Percentiles rank a stretch among this genome's conserved stretches.
Conservation (phyloP, 2,888 invertebrate species). For the Acrobeloides nanus region DNA sequence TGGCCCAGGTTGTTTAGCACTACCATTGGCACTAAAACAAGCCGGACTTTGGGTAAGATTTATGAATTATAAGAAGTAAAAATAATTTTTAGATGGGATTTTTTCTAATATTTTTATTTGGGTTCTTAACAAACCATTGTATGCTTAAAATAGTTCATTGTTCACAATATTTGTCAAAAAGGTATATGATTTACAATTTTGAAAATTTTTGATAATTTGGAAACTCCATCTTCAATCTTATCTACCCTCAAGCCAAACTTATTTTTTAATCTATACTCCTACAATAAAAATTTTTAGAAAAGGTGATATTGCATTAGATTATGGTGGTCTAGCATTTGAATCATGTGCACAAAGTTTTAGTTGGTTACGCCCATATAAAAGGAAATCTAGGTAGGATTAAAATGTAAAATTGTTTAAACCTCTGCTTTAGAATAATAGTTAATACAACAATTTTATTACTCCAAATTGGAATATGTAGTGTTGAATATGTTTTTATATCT, state of each 20-base stretch:
- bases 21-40: slow-evolving; percentile 48
- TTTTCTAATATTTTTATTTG: slow-evolving; percentile 36
- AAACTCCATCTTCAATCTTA: too few species aligned
- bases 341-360: slow-evolving; percentile 38
- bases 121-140: slow-evolving; percentile 40
- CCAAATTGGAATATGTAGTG: slow-evolving; percentile 49
- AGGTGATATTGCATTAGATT: slow-evolving; percentile 52
- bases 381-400: slow-evolving; percentile 24
- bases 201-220: too few species aligned
- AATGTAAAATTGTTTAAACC: slow-evolving; percentile 5
- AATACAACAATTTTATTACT: slow-evolving; percentile 37
- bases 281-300: slow-evolving; percentile 34
- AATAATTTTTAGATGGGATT: slow-evolving; percentile 36
- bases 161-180: slow-evolving; percentile 39
- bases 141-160: slow-evolving; percentile 49
- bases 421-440: slow-evolving; percentile 30
- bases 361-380: slow-evolving; percentile 27
- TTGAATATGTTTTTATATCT: slow-evolving; percentile 45
- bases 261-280: too few species aligned
- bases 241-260: too few species aligned
- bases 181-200: too few species aligned
- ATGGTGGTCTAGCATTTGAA: slow-evolving; percentile 55
- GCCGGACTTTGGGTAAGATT: slow-evolving; percentile 36
- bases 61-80: too few species aligned
- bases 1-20: slow-evolving; percentile 45